Evolutionary conservation across 2,888 invertebrate species (phyloP).

Genomic region (Macrosoma leucophasiata): DNA sequence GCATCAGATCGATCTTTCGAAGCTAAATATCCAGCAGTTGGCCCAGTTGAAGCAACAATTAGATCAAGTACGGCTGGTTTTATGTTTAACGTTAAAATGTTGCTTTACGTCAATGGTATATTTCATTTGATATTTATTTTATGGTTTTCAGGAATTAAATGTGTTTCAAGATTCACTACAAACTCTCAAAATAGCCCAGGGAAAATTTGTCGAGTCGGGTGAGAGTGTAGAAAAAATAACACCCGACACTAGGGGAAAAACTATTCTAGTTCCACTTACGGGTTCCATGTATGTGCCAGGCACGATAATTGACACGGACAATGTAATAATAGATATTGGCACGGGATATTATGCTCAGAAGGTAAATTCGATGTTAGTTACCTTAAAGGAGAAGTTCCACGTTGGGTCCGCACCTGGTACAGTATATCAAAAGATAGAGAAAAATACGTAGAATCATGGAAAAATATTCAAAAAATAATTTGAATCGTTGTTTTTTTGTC

Average conservation of each 20-base stretch:
- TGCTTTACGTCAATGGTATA: slow-evolving; percentile 1
- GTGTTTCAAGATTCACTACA: slow-evolving; percentile 93
- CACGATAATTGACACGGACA: slow-evolving; percentile 86
- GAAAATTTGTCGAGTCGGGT: slow-evolving; percentile 91
- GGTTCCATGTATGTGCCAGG: slow-evolving; percentile 99
- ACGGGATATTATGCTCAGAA: slow-evolving; percentile 98
- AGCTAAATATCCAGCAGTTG: slow-evolving; percentile 87
- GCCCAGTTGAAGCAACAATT: slow-evolving; percentile 90
- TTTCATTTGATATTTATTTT: slow-evolving; percentile 5
- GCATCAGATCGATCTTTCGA: slow-evolving; percentile 88
- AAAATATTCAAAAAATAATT: no score
- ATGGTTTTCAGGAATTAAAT: slow-evolving; percentile 81
- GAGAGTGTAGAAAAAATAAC: slow-evolving; percentile 88
- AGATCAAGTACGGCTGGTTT: slow-evolving; percentile 79
- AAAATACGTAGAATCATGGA: no score
- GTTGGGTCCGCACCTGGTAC: no score
- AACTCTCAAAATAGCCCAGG: slow-evolving; percentile 92
- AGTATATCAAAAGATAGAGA: no score
- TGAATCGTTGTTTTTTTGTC: no score
- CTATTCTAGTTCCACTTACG: slow-evolving; percentile 94
- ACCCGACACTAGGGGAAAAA: slow-evolving; percentile 84
- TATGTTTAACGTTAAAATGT: slow-evolving; percentile 3
- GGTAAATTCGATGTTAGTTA: no score
- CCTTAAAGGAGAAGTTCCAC: no score
- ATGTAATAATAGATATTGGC: slow-evolving; percentile 95